Evolutionary conservation across 2,113 vertebrate genomes (phyloP).

Genomic region (Gulo gulo): DNA sequence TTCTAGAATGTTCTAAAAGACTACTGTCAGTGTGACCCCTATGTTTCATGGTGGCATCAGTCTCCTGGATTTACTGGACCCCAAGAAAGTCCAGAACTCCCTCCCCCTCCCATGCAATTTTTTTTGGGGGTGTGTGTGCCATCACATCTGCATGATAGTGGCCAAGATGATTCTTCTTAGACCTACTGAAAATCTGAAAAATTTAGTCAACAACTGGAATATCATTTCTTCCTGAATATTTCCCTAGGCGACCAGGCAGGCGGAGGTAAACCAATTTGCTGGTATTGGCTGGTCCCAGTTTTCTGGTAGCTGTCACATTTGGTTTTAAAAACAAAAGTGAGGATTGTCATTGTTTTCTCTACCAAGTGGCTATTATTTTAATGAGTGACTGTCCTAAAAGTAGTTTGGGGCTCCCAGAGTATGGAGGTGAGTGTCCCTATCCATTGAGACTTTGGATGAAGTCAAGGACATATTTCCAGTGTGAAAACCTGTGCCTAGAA

Average conservation of each 20-base stretch:
- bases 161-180: neutral
- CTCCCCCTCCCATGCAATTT: neutral
- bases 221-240: neutral
- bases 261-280: neutral
- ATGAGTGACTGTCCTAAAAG: neutral
- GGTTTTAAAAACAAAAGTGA: neutral
- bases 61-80: neutral
- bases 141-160: neutral
- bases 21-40: neutral
- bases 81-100: neutral
- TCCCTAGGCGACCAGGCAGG: neutral
- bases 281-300: neutral
- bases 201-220: neutral
- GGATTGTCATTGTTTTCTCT: neutral
- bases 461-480: neutral
- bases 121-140: neutral
- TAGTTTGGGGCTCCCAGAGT: neutral
- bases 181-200: neutral
- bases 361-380: neutral
- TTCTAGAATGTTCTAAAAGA: neutral
- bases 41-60: neutral
- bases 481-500: neutral
- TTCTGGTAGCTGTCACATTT: constrained; percentile 23
- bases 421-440: neutral
- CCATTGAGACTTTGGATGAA: neutral